Base-by-base conservation (phyloP, 2,113 vertebrate species). In the Genyomyrus donnyi region DNA sequence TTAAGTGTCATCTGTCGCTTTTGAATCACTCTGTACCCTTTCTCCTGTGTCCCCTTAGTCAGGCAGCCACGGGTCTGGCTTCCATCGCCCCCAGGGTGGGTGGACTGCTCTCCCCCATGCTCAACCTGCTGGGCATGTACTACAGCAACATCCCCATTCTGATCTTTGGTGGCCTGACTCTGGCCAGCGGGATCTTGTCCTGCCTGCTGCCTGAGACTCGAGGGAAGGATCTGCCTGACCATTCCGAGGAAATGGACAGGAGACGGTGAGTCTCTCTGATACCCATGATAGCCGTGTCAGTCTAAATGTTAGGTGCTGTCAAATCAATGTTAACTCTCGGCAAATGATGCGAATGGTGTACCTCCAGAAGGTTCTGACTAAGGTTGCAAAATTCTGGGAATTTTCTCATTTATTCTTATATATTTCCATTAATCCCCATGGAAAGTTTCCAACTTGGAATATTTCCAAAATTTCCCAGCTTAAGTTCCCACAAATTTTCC, bases 191-290 rank as follows among this genome's bases (percentile, higher is more conserved):
- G 2, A 45, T 93, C 9, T 92, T 96, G 2, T 93, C 90, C 24
- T 5, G 93, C 88, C 91, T 97, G 39, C 94, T 98, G 58, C 97
- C 97, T 0, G 97, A 98, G 91, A 98, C 97, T 0, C 52, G 56
- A 0, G 95, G 93, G 9, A 42, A 21, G 3, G 91, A 96, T 0
- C 95, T 97, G 84, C 93, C 91, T 0, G 97, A 98, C 3, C 92
- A 93, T 45, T 90, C 92, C 0, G 15, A 91, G 0, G 92, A 94
- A 62, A 91, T 91, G 0, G 89, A 93, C 83, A 24, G 45, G 19
- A 89, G 62, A 31, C 2, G 89, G 93, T 93, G 39, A 52, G 88
- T 9, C n/a, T 80, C 86, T 52, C 46, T 53, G 46, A 50, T 31
- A 87, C 3, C 45, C 49, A 11, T 66, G 62, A 70, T 5, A 70